These are phyloP conservation scores for Plemyria rubiginata DNA, from an alignment of 2,888 invertebrate species.

Conservation along the genomic window DNA sequence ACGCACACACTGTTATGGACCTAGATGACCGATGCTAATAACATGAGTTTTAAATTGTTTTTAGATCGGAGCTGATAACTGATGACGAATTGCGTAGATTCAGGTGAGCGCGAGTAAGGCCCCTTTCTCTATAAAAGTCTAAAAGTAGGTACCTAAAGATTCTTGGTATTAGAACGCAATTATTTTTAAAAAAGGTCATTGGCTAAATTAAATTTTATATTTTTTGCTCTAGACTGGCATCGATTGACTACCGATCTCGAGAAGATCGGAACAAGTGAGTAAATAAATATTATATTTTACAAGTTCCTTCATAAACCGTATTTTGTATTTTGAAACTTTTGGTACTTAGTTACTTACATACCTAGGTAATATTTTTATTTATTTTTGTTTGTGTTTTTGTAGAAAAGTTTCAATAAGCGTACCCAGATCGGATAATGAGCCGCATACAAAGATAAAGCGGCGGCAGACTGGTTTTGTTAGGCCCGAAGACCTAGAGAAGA, in stretches of 20 bases:
- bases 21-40: background rate
- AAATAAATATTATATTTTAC: conserved; percentile 10
- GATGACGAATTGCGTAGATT: conserved; percentile 60
- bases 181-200: too few species aligned
- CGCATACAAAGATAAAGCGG: conserved; percentile 54
- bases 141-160: too few species aligned
- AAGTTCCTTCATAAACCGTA: too few species aligned
- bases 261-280: conserved; percentile 53
- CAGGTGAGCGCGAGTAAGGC: conserved; percentile 45
- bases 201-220: conserved; percentile 10
- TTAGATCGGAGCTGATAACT: conserved; percentile 53
- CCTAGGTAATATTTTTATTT: conserved; percentile 18
- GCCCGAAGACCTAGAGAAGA: conserved; percentile 51
- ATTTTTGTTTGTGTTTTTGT: conserved; percentile 38
- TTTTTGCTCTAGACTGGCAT: conserved; percentile 51
- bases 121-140: too few species aligned
- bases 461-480: conserved; percentile 66
- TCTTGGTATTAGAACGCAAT: too few species aligned
- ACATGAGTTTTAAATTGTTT: conserved; percentile 18
- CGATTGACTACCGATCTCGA: conserved; percentile 40
- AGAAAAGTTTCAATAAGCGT: conserved; percentile 63
- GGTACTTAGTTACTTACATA: too few species aligned
- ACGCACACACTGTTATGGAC: background rate
- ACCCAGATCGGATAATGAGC: conserved; percentile 40
- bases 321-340: too few species aligned